These are phyloP conservation scores for Forpus xanthops DNA, from an alignment of 2,797 vertebrate genomes.

Conservation along the genomic window DNA sequence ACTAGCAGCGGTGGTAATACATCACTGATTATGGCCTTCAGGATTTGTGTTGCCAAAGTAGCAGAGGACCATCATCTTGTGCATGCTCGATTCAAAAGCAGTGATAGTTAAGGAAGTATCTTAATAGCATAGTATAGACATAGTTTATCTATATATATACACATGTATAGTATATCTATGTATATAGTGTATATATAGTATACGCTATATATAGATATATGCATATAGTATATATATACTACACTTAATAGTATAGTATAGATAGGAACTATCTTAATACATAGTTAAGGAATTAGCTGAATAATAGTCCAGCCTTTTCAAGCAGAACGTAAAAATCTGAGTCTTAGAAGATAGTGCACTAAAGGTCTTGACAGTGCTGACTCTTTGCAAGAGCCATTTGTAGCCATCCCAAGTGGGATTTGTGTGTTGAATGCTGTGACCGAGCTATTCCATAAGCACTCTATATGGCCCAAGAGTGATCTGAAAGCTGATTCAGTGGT, in stretches of 20 bases:
- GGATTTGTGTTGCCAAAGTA: background rate
- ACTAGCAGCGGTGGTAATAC: background rate
- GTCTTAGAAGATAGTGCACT: background rate
- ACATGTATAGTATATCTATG: too few relatives aligned
- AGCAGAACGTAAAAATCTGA: background rate
- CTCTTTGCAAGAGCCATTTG: background rate
- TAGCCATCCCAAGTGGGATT: background rate
- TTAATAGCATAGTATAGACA: too few relatives aligned
- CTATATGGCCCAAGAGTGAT: rapidly evolving
- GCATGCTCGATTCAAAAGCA: background rate
- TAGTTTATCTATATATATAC: too few relatives aligned
- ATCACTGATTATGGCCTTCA: background rate
- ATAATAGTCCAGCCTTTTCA: background rate
- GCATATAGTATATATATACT: too few relatives aligned
- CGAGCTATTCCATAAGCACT: background rate
- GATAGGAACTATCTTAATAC: too few relatives aligned
- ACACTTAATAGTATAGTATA: too few relatives aligned
- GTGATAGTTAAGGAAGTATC: too few relatives aligned
- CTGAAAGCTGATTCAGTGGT: background rate
- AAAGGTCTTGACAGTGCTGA: background rate
- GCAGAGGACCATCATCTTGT: background rate
- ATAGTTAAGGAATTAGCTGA: too few relatives aligned
- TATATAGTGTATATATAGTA: too few relatives aligned
- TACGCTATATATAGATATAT: too few relatives aligned
- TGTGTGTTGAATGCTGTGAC: background rate